Percentiles rank a stretch among this genome's conserved stretches.
Conservation (phyloP, 2,113 vertebrate species). For the Lamprologus sp. region DNA sequence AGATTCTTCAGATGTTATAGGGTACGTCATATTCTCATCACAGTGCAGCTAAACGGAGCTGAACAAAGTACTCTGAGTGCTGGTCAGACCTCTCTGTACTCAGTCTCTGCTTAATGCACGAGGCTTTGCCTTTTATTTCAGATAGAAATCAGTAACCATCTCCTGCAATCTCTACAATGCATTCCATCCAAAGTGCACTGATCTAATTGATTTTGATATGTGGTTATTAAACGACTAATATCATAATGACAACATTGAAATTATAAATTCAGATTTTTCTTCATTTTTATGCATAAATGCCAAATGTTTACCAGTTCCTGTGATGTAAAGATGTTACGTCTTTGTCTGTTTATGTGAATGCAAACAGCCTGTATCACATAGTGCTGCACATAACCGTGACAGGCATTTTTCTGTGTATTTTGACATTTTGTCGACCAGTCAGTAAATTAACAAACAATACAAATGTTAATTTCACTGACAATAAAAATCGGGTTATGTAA, state of each 20-base stretch:
- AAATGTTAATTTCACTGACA: background rate
- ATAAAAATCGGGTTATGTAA: background rate
- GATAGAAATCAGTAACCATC: background rate
- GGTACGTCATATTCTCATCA: background rate
- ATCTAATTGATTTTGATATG: background rate
- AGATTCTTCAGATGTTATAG: background rate
- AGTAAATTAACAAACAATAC: background rate
- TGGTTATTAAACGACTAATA: fast-evolving
- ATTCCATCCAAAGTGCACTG: background rate
- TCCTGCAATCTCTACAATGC: background rate
- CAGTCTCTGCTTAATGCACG: background rate
- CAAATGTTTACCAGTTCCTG: background rate
- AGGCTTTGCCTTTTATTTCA: background rate
- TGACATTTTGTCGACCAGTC: background rate
- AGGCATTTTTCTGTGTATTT: background rate
- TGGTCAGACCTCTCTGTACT: background rate
- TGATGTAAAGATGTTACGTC: background rate
- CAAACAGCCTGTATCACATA: background rate
- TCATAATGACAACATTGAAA: background rate
- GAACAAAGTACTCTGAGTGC: background rate
- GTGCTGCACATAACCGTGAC: background rate
- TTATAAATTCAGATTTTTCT: background rate
- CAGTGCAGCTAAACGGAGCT: background rate
- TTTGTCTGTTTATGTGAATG: background rate
- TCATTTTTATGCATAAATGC: background rate